Conservation (phyloP, 2,113 vertebrate species). For the Lophochroa leadbeateri region DNA sequence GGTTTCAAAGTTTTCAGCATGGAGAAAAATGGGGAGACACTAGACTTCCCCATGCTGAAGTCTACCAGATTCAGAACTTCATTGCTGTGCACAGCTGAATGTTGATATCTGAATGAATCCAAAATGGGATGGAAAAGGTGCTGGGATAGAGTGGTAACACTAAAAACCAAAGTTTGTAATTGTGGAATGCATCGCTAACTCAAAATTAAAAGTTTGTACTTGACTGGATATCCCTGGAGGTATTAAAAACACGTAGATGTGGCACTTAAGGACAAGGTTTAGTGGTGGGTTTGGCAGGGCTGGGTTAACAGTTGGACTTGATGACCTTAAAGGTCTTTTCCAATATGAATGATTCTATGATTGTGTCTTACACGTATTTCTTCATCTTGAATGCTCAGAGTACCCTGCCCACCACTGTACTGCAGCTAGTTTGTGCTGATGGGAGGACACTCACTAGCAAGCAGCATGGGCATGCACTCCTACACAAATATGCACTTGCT, state of each 20-base stretch:
- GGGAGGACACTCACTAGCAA: background rate
- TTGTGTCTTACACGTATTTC: background rate
- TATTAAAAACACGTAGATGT: background rate
- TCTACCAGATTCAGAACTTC: background rate
- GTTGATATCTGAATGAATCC: background rate
- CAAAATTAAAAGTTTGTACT: background rate
- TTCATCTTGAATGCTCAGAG: fast-evolving
- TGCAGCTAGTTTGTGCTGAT: background rate
- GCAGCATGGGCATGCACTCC: fast-evolving
- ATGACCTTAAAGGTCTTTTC: background rate
- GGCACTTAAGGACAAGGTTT: background rate
- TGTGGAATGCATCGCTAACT: background rate
- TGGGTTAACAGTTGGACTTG: background rate
- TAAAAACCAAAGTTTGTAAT: background rate
- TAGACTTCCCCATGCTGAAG: background rate
- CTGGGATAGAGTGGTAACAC: background rate
- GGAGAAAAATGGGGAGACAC: background rate
- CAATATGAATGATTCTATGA: background rate
- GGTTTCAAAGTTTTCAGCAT: background rate
- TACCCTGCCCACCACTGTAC: background rate
- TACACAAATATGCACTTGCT: background rate
- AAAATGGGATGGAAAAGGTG: background rate
- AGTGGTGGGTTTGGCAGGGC: background rate
- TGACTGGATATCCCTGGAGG: background rate
- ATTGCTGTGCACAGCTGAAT: background rate